Evolutionary conservation across 2,113 vertebrate species (phyloP).

Genomic region (Eublepharis macularius): DNA sequence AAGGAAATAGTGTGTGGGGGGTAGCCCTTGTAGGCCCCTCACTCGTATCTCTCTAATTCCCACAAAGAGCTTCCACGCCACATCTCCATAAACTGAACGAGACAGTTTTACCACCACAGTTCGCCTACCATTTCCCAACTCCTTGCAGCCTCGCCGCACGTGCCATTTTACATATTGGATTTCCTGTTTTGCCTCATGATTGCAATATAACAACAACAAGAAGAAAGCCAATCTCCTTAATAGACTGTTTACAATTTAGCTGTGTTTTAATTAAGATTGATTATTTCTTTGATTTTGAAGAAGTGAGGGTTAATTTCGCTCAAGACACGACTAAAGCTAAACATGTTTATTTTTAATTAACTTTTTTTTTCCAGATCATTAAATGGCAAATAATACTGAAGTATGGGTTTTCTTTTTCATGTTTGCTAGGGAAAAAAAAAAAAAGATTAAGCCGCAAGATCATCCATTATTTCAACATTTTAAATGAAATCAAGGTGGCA

Average conservation of each 20-base stretch:
- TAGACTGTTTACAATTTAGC: slow-evolving; percentile 9
- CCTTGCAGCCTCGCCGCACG: not conserved
- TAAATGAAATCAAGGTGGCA: slow-evolving; percentile 13
- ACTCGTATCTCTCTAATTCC: not conserved
- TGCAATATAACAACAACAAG: slow-evolving; percentile 2
- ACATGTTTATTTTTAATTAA: slow-evolving; percentile 21
- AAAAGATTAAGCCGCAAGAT: not conserved
- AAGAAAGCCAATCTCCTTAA: slow-evolving; percentile 9
- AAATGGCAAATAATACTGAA: slow-evolving; percentile 6
- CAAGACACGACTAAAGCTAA: not conserved
- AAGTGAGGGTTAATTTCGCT: not conserved
- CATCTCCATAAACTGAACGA: not conserved
- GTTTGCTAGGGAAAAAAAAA: not conserved
- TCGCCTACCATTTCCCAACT: not conserved
- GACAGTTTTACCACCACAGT: not conserved
- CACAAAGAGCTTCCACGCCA: not conserved
- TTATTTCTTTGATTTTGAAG: slow-evolving; percentile 7
- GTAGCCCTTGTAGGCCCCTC: no score
- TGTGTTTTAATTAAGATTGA: not conserved
- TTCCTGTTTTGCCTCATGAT: not conserved
- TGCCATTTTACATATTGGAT: not conserved
- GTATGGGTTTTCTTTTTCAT: not conserved
- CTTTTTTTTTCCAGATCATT: not conserved
- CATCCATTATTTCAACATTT: slow-evolving; percentile 6
- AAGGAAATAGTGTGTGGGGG: no score